Base-by-base conservation (phyloP, 2,888 invertebrate species). In the Notodromas monacha region DNA sequence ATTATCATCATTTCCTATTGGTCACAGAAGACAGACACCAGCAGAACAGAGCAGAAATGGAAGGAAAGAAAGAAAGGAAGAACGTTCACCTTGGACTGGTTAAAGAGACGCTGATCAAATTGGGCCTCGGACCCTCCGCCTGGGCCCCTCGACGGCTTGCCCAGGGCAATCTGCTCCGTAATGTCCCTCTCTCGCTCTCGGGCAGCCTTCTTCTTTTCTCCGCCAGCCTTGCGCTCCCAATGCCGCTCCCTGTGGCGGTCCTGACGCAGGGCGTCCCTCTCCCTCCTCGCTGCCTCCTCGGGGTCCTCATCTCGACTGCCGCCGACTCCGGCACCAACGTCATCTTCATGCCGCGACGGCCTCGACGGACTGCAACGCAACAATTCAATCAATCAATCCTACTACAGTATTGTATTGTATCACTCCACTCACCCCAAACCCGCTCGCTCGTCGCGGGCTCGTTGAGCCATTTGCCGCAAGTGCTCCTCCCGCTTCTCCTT, bases 401-500 rank as follows among this genome's bases (percentile, higher is more conserved):
- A n/a, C n/a, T n/a, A n/a, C n/a, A n/a, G n/a, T n/a, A n/a, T n/a
- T n/a, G n/a, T n/a, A n/a, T n/a, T n/a, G n/a, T n/a, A n/a, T n/a
- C n/a, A n/a, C n/a, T n/a, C n/a, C n/a, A n/a, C n/a, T n/a, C n/a
- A n/a, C n/a, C n/a, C n/a, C n/a, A n/a, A n/a, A n/a, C 86, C 89
- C 16, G 84, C 81, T 35, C 89, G 59, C 43, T 89, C 84, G 40
- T 92, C 89, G 32, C 92, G 60, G 0, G 92, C 92, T 43, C 77
- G 68, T 47, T 84, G 81, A 3, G 96, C 96, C 47, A 96, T 55
- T 49, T 72, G 62, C 27, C 86, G 57, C 42, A 99, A 52, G 52
- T 77, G 72, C 39, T 89, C 89, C 46, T 99, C 89, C 42, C 86
- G 86, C 52, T 77, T 77, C 47, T 89, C 89, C 46, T 96, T 96